Percentiles rank a stretch among this genome's conserved stretches.
These are phyloP conservation scores for Orchestes rusci DNA, from an alignment of 2,888 invertebrate genomes.

Conservation along the genomic window DNA sequence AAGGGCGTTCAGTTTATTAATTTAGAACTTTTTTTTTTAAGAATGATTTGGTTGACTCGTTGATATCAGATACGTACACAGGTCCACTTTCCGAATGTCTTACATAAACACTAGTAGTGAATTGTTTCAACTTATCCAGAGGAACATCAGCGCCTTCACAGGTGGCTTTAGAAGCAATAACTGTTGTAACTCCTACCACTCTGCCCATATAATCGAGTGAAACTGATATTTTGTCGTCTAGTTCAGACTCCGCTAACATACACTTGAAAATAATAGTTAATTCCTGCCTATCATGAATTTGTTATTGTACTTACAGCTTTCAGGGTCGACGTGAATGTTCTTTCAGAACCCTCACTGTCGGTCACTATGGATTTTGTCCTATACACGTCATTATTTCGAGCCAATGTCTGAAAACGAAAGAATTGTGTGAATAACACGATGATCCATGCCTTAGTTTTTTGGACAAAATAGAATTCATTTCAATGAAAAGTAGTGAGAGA, in stretches of 20 bases:
- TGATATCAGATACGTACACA: no score
- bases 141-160: constrained; percentile 45
- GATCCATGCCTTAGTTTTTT: no score
- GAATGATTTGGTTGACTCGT: no score
- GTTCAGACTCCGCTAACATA: constrained; percentile 64
- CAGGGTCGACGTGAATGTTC: constrained; percentile 67
- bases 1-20: no score
- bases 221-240: constrained; percentile 72
- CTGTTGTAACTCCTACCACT: constrained; percentile 63
- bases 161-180: constrained; percentile 45
- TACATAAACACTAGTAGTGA: constrained; percentile 73
- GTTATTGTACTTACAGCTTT: constrained; percentile 56
- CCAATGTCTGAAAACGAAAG: constrained; percentile 50
- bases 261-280: constrained; percentile 47
- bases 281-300: neutral
- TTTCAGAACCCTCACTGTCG: constrained; percentile 59
- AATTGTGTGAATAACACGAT: no score
- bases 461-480: neutral
- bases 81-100: constrained; percentile 78
- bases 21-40: no score
- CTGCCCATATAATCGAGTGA: constrained; percentile 74
- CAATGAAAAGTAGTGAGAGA: no score
- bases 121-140: constrained; percentile 44
- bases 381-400: constrained; percentile 65
- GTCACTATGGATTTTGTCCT: constrained; percentile 62